Base-by-base conservation (phyloP, 2,888 invertebrate species). In the Oligia latruncula region DNA sequence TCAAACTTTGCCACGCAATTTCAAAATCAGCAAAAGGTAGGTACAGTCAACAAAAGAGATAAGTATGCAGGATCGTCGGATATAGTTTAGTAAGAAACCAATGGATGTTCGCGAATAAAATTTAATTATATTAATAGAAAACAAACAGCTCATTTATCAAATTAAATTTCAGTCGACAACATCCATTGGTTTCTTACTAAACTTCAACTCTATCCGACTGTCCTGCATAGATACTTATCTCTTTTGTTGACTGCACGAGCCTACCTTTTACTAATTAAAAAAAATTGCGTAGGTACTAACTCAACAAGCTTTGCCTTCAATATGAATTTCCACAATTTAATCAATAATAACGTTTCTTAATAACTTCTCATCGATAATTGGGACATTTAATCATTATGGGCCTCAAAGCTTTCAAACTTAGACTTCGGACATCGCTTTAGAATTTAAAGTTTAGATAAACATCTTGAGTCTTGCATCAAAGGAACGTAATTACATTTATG, bases 371-470 rank as follows among this genome's bases (percentile, higher is more conserved):
- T 67, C 13, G 8, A 62, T 55, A 62, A 75, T 80, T 70, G 40
- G 40, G 40, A 81, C 55, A 71, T 79, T 49, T 58, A 74, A 64
- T 66, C 20, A 82, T 1, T 58, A 78, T 9, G 60, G 20, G n/a
- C 17, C 23, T 68, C 23, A 15, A 71, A 66, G 40, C 23, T 67
- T 52, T 40, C 23, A 49, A 65, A 65, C 60, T n/a, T 60, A 43
- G 40, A 65, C 46, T 66, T 75, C 4, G 0, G 52, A 23, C 58
- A 43, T 66, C n/a, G 60, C 83, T 43, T 71, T 68, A 77, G n/a
- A 75, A 75, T n/a, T 62, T 75, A 64, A 80, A 81, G 80, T 81
- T 81, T 62, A 77, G 13, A 74, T 67, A 84, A 84, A 84, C 82
- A 82, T 75, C 84, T 84, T 46, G 75, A 82, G 2, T 52, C 8